Evolutionary conservation across 1,140 invertebrate genomes (phyloP).

Genomic region (Drosophila paulistorum): DNA sequence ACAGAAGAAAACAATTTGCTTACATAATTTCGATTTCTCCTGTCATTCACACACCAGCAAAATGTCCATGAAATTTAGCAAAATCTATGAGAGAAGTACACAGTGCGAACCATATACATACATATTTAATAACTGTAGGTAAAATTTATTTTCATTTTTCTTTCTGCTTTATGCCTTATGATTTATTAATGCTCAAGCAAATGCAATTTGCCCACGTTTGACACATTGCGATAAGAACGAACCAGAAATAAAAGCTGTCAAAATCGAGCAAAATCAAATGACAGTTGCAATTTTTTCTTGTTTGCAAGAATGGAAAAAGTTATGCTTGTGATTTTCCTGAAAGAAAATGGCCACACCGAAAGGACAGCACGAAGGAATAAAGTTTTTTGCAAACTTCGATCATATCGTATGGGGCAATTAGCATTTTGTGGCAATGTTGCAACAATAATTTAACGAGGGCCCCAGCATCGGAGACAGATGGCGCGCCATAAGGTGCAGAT

Average conservation of each 20-base stretch:
- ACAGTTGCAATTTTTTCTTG: constrained; percentile 60
- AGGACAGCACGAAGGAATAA: background rate
- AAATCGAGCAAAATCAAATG: constrained; percentile 66
- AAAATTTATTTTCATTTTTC: constrained; percentile 36
- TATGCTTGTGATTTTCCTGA: constrained; percentile 2
- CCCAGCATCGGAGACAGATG: constrained; percentile 40
- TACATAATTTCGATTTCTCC: background rate
- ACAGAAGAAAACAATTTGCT: constrained; percentile 7
- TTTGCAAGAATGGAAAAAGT: constrained; percentile 51
- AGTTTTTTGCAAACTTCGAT: constrained; percentile 48
- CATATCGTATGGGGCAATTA: constrained; percentile 74
- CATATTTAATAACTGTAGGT: background rate
- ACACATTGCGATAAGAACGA: constrained; percentile 60
- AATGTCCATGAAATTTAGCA: background rate
- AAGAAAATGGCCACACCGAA: constrained; percentile 13
- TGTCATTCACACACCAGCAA: background rate
- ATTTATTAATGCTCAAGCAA: constrained; percentile 62
- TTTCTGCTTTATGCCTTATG: constrained; percentile 14
- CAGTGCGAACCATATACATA: background rate
- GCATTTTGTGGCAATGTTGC: constrained; percentile 79
- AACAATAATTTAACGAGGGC: constrained; percentile 71
- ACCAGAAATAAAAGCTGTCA: constrained; percentile 61
- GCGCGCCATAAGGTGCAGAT: background rate
- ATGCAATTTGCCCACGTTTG: constrained; percentile 60
- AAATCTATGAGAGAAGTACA: background rate